phyloP scores from a whole-genome alignment of 2,113 vertebrate genomes.

The Istiophorus platypterus region DNA sequence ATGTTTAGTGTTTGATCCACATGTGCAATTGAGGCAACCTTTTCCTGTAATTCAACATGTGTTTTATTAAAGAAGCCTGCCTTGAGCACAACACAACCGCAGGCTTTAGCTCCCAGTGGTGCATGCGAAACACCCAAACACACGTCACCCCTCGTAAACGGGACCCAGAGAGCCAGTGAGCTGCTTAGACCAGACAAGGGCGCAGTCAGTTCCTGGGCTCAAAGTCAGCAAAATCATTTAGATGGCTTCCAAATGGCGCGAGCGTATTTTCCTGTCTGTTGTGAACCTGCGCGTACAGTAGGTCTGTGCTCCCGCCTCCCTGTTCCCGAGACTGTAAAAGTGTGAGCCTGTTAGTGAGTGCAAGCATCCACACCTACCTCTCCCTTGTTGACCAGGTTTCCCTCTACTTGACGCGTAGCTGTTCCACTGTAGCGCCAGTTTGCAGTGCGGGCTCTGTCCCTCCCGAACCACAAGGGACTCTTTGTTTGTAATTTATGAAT shows the following conservation, averaged over 20 bases:
- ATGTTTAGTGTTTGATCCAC: slow-evolving; percentile 13
- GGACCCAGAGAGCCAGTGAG: slow-evolving; percentile 21
- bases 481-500: slow-evolving; percentile 81
- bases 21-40: background rate
- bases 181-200: slow-evolving; percentile 33
- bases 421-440: slow-evolving; percentile 44
- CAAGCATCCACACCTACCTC: slow-evolving; percentile 54
- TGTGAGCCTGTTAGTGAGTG: slow-evolving; percentile 35
- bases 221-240: slow-evolving; percentile 40
- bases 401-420: slow-evolving; percentile 44
- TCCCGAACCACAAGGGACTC: slow-evolving; percentile 79
- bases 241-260: slow-evolving; percentile 57
- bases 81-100: slow-evolving; percentile 3
- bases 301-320: slow-evolving; percentile 10
- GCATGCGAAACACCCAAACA: slow-evolving; percentile 7
- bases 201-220: slow-evolving; percentile 46
- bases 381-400: slow-evolving; percentile 51
- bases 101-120: background rate
- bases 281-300: slow-evolving; percentile 24
- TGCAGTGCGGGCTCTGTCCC: slow-evolving; percentile 48
- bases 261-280: slow-evolving; percentile 26
- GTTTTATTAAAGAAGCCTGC: slow-evolving; percentile 33
- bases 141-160: slow-evolving; percentile 48
- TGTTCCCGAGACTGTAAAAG: slow-evolving; percentile 25
- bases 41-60: slow-evolving; percentile 3